A percentile compares a stretch with the other conserved stretches of the same genome.
phyloP scores from a whole-genome alignment of 1,140 invertebrate genomes.

The Agraylea sexmaculata region DNA sequence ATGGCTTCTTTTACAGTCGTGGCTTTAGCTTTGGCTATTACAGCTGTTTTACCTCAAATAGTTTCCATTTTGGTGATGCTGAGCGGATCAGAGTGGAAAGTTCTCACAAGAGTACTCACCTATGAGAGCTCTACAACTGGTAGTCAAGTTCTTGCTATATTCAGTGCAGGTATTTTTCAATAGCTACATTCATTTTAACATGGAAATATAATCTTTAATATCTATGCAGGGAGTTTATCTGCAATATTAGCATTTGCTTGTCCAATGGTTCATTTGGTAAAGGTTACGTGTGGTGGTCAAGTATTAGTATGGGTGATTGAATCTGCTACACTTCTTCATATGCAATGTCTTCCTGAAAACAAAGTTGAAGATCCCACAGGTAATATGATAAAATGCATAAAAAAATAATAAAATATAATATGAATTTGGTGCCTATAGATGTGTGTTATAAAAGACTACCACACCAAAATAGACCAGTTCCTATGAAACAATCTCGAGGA shows the following conservation, averaged over 20 bases:
- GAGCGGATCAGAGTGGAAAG: constrained; percentile 51
- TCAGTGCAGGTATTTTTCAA: constrained; percentile 41
- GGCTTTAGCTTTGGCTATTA: constrained; percentile 44
- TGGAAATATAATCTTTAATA: constrained; percentile 4
- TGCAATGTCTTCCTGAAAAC: constrained; percentile 34
- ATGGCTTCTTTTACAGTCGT: constrained; percentile 48
- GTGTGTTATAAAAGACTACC: constrained; percentile 20
- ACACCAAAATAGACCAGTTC: constrained; percentile 3
- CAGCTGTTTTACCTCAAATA: constrained; percentile 48
- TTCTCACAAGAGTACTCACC: constrained; percentile 48
- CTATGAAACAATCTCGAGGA: constrained; percentile 8
- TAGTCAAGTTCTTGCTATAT: constrained; percentile 52
- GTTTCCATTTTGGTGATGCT: constrained; percentile 45
- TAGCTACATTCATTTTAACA: constrained; percentile 4
- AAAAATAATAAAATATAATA: too few relatives aligned
- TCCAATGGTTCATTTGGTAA: constrained; percentile 43
- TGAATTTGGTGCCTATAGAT: constrained; percentile 11
- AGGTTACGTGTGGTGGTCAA: constrained; percentile 37
- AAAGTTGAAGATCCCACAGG: constrained; percentile 23
- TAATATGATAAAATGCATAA: too few relatives aligned
- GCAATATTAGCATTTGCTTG: constrained; percentile 55
- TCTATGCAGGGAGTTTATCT: constrained; percentile 43
- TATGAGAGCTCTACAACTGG: constrained; percentile 51
- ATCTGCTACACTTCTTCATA: constrained; percentile 33
- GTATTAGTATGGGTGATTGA: constrained; percentile 35